Evolutionary conservation across 2,797 vertebrate species (phyloP).

Genomic region (Siniperca obscura): DNA sequence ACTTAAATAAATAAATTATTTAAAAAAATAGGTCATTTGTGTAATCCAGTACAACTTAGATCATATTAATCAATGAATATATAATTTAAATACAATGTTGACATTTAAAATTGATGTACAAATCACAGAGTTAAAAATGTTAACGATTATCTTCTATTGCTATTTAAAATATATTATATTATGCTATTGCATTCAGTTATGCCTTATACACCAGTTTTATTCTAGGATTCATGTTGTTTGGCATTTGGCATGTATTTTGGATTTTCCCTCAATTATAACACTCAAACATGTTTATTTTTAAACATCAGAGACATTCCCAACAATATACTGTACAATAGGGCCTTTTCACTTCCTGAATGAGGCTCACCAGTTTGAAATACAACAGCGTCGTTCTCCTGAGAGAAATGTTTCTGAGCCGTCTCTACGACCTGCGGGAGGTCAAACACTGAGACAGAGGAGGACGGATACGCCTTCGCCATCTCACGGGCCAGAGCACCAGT

Average conservation of each 20-base stretch:
- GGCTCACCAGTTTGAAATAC: slow-evolving; percentile 77
- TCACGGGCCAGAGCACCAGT: slow-evolving; percentile 83
- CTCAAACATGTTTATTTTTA: not conserved
- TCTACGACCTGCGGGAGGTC: slow-evolving; percentile 82
- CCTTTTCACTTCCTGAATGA: no score
- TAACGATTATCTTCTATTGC: not conserved
- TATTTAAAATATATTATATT: not conserved
- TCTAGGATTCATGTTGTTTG: no score
- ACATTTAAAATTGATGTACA: not conserved
- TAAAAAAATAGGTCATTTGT: not conserved
- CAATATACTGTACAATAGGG: not conserved
- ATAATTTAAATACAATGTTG: not conserved
- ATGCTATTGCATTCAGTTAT: not conserved
- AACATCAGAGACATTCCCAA: no score
- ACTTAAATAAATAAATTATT: not conserved
- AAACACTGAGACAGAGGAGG: slow-evolving; percentile 77
- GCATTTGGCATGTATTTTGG: no score
- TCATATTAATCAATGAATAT: not conserved
- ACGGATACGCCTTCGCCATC: slow-evolving; percentile 78
- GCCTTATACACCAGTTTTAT: not conserved
- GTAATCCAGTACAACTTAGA: not conserved
- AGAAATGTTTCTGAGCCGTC: slow-evolving; percentile 75
- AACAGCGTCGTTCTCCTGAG: slow-evolving; percentile 68
- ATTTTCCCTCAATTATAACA: not conserved
- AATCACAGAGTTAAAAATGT: not conserved